Base-by-base conservation (phyloP, 2,888 invertebrate genomes). In the Mesorhabditis sp. region DNA sequence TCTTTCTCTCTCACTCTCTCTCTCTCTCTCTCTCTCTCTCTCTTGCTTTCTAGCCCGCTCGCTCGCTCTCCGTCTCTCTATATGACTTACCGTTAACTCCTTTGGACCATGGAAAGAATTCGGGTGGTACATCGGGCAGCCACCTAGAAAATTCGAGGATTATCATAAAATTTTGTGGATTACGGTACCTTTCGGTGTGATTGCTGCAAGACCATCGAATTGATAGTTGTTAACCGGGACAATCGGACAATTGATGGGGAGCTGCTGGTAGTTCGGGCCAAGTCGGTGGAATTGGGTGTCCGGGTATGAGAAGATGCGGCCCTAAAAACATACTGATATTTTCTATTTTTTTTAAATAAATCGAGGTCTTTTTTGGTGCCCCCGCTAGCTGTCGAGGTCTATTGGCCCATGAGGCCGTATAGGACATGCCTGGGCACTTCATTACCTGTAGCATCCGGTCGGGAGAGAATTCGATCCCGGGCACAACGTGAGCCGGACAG, bases 41-140 rank as follows among this genome's bases (percentile, higher is more conserved):
- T 50, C 10, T 50, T 3, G 50, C 13, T 50, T 28, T 28, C 28
- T 28, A 28, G 28, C 28, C 28, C 28, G 28, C 28, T 28, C 28
- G 28, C 28, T 28, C 28, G 28, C 28, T 28, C 28, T 28, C 28
- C 28, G 28, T 28, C 28, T 28, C 28, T 2, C 28, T 28, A 28
- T 28, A 28, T 28, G 28, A 28, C 28, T 28, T 28, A 28, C 28
- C 28, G 28, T 28, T 28, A 62, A 7, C 10, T 62, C 13, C 6
- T 79, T 72, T 0, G 95, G 94, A 0, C 96, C 96, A 74, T 90
- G 89, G 88, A 95, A 97, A 75, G 95, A 95, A 89, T 97, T 97
- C 0, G 97, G 97, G 89, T 90, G 94, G 86, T 97, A 97, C 87
- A 96, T 96, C 4, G 96, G 96, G 4, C 92, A 91, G 43, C 92